These are phyloP conservation scores for Alouatta palliata DNA, from an alignment of 2,113 vertebrate species.

Conservation along the genomic window DNA sequence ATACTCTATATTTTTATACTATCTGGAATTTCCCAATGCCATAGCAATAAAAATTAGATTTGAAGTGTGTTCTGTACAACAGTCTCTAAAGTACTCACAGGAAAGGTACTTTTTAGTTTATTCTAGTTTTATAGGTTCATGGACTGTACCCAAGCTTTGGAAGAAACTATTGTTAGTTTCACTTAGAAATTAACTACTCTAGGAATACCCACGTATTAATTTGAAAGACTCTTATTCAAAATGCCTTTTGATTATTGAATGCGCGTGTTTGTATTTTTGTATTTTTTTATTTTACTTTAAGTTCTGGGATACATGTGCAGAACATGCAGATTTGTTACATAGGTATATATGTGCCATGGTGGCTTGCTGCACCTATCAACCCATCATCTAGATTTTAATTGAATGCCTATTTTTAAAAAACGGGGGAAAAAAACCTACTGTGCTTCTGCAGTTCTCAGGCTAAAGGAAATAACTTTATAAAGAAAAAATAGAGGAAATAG, in stretches of 20 bases:
- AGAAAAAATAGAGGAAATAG: background rate
- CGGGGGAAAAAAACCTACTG: background rate
- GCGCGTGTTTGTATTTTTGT: no score
- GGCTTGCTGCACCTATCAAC: no score
- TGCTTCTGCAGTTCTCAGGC: slow-evolving; percentile 22
- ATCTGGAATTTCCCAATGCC: slow-evolving; percentile 59
- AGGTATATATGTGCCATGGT: no score
- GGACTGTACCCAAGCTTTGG: background rate
- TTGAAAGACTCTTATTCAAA: background rate
- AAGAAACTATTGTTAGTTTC: slow-evolving; percentile 44
- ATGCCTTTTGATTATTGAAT: background rate
- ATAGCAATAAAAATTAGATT: slow-evolving; percentile 57
- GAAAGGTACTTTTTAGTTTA: slow-evolving; percentile 60
- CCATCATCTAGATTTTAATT: no score
- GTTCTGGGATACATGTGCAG: no score
- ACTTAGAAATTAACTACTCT: slow-evolving; percentile 42
- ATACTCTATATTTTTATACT: slow-evolving; percentile 15
- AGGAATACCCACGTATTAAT: slow-evolving; percentile 10
- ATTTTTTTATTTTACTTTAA: no score
- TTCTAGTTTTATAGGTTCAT: slow-evolving; percentile 34
- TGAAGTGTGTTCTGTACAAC: slow-evolving; percentile 25
- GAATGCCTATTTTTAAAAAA: slow-evolving; percentile 15
- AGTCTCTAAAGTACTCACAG: slow-evolving; percentile 49
- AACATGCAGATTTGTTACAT: no score
- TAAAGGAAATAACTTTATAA: slow-evolving; percentile 31